phyloP scores from a whole-genome alignment of 2,113 vertebrate species.

The Lanius collurio region DNA sequence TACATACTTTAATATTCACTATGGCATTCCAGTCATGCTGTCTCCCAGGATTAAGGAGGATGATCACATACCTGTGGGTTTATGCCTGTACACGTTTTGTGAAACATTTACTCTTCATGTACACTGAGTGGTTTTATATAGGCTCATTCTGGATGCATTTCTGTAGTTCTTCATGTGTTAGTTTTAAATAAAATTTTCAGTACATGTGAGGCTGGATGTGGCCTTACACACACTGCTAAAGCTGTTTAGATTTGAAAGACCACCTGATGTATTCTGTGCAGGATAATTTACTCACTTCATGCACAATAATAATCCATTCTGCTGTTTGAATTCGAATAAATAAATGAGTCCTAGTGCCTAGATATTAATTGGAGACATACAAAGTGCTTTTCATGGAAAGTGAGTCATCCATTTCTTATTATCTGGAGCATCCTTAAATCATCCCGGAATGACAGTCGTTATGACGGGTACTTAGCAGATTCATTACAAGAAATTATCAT shows the following conservation, averaged over 20 bases:
- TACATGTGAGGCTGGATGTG: not conserved
- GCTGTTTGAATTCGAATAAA: not conserved
- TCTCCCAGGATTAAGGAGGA: not conserved
- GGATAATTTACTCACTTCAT: not conserved
- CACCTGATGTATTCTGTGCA: not conserved
- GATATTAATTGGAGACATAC: not conserved
- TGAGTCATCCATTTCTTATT: not conserved
- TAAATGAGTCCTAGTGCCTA: not conserved
- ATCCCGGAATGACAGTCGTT: not conserved
- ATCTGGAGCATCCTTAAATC: not conserved
- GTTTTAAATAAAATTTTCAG: not conserved
- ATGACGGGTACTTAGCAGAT: not conserved
- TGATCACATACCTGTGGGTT: not conserved
- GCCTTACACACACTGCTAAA: not conserved
- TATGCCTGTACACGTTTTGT: not conserved
- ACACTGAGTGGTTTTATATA: not conserved
- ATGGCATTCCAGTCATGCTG: not conserved
- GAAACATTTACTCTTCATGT: not conserved
- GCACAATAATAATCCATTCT: not conserved
- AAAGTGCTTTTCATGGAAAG: not conserved
- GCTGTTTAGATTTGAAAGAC: not conserved
- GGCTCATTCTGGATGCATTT: not conserved
- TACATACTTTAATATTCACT: not conserved
- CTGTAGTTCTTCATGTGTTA: not conserved
- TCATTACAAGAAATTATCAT: not conserved